Conservation (phyloP, 2,797 vertebrate genomes). For the Peromyscus attwateri region DNA sequence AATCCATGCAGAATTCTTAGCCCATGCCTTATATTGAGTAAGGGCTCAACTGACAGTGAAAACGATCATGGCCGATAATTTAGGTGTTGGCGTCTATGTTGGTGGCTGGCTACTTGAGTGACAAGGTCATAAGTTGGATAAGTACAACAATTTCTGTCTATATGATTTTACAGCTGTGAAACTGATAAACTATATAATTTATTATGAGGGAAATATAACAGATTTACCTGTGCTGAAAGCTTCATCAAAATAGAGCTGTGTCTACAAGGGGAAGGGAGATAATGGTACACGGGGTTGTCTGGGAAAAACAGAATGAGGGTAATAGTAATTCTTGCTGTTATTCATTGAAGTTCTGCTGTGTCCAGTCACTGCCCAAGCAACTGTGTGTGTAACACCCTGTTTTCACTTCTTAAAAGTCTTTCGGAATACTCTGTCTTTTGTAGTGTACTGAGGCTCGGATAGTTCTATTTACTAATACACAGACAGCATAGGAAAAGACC, state of each 20-base stretch:
- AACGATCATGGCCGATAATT: not conserved
- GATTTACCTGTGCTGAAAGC: not conserved
- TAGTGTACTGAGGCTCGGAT: not conserved
- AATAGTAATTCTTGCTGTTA: not conserved
- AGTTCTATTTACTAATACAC: not conserved
- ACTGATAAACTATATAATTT: not conserved
- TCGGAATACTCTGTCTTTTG: constrained; percentile 2
- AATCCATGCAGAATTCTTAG: not conserved
- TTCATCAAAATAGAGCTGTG: not conserved
- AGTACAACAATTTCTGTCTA: not conserved
- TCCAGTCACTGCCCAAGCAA: not conserved
- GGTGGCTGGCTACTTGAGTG: not conserved
- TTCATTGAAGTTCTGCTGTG: not conserved
- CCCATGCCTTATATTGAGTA: not conserved
- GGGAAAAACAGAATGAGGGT: not conserved
- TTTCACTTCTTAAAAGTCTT: not conserved
- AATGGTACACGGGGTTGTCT: too few species aligned
- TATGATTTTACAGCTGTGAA: constrained; percentile 33
- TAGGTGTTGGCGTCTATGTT: not conserved
- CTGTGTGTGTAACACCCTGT: not conserved
- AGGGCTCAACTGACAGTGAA: not conserved
- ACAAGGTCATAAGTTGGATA: not conserved
- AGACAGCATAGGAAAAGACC: not conserved
- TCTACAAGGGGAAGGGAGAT: not conserved
- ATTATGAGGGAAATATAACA: not conserved